phyloP scores from a whole-genome alignment of 1,140 invertebrate genomes.

The Psilanteris sp. region DNA sequence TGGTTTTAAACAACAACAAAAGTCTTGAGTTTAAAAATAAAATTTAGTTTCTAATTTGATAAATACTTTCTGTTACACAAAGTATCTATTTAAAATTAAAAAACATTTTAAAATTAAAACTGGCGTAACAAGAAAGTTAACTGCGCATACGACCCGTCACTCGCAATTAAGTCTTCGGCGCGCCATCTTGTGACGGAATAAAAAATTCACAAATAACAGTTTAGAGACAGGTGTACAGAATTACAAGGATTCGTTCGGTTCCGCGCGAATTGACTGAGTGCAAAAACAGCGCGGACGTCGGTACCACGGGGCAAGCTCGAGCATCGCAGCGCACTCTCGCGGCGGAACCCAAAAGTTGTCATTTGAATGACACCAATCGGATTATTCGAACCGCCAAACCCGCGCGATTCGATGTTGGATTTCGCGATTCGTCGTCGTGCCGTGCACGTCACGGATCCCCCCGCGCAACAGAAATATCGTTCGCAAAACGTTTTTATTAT shows the following conservation, averaged over 20 bases:
- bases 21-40: slow-evolving; percentile 21
- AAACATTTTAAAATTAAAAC: too few relatives aligned
- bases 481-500: slow-evolving; percentile 67
- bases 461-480: slow-evolving; percentile 61
- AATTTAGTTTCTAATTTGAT: too few relatives aligned
- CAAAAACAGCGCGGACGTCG: slow-evolving; percentile 77
- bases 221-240: slow-evolving; percentile 40
- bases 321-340: slow-evolving; percentile 31
- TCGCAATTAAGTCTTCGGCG: too few relatives aligned
- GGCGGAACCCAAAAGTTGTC: slow-evolving; percentile 32
- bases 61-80: too few relatives aligned
- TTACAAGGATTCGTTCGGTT: slow-evolving; percentile 59
- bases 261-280: slow-evolving; percentile 76
- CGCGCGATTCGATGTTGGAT: too few relatives aligned
- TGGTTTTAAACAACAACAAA: slow-evolving; percentile 12
- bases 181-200: too few relatives aligned
- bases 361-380: neutral
- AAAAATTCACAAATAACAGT: too few relatives aligned
- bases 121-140: too few relatives aligned
- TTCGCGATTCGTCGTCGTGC: slow-evolving; percentile 3
- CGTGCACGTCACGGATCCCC: slow-evolving; percentile 18
- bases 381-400: too few relatives aligned
- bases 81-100: too few relatives aligned
- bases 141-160: too few relatives aligned
- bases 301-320: slow-evolving; percentile 66